Evolutionary conservation across 2,113 vertebrate genomes (phyloP).

Genomic region (Pseudopipra pipra): DNA sequence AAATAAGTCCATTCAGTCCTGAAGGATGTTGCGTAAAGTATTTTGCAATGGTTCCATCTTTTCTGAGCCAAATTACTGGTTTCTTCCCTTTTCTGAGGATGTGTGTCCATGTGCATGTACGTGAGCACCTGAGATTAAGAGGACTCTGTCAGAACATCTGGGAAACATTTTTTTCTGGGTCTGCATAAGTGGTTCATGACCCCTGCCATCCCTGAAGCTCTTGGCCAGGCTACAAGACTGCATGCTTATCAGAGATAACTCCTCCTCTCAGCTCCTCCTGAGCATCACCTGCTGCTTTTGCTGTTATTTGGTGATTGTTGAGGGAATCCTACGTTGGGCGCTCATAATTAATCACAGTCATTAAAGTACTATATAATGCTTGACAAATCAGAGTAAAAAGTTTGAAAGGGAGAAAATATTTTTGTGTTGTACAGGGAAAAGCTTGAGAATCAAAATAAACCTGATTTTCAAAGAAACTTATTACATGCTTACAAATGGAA

Average conservation of each 20-base stretch:
- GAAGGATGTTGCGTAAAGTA: fast-evolving
- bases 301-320: neutral
- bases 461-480: neutral
- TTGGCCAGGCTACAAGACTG: neutral
- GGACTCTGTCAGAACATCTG: neutral
- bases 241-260: neutral
- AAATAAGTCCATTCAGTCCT: neutral
- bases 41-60: neutral
- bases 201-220: neutral
- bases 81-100: neutral
- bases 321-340: neutral
- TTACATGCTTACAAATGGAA: neutral
- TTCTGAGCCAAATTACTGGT: neutral
- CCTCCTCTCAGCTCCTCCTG: neutral
- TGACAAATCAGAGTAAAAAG: neutral
- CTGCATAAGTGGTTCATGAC: neutral
- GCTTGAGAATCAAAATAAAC: neutral
- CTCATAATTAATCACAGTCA: neutral
- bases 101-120: neutral
- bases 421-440: neutral
- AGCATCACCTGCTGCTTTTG: neutral
- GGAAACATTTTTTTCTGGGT: neutral
- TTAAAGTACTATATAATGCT: neutral
- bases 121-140: neutral
- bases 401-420: neutral